These are phyloP conservation scores for Nomada lathburiana DNA, from an alignment of 2,888 invertebrate species.

Conservation along the genomic window DNA sequence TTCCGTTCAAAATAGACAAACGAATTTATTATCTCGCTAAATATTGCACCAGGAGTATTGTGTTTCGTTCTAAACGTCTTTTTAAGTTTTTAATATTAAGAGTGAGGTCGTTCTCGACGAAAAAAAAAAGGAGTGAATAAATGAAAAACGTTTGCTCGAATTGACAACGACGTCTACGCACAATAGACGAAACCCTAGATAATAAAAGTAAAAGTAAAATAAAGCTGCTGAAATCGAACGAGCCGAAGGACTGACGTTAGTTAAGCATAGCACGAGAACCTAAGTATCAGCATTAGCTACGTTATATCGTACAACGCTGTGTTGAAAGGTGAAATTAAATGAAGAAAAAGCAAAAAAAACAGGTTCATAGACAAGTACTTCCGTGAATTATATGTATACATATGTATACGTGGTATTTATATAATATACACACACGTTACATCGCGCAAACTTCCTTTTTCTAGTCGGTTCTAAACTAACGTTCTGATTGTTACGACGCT, in stretches of 20 bases:
- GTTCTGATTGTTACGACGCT: slow-evolving; percentile 57
- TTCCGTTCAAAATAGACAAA: neutral
- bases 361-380: slow-evolving; percentile 56
- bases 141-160: neutral
- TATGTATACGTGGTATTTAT: slow-evolving; percentile 54
- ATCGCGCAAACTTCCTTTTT: slow-evolving; percentile 64
- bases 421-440: slow-evolving; percentile 48
- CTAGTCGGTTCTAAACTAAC: slow-evolving; percentile 64
- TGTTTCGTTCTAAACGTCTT: no score
- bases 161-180: slow-evolving; percentile 12
- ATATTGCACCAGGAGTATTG: neutral
- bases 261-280: slow-evolving; percentile 59
- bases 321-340: slow-evolving; percentile 29
- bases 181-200: slow-evolving; percentile 13
- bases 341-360: neutral
- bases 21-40: neutral
- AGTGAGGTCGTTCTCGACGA: neutral
- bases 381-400: slow-evolving; percentile 58
- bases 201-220: no score
- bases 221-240: slow-evolving; percentile 25
- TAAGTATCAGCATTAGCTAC: slow-evolving; percentile 66
- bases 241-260: slow-evolving; percentile 66
- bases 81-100: neutral
- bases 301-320: slow-evolving; percentile 54
- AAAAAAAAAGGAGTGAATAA: no score